phyloP scores from a whole-genome alignment of 1,140 invertebrate species.

The Zaprionus ghesquierei region DNA sequence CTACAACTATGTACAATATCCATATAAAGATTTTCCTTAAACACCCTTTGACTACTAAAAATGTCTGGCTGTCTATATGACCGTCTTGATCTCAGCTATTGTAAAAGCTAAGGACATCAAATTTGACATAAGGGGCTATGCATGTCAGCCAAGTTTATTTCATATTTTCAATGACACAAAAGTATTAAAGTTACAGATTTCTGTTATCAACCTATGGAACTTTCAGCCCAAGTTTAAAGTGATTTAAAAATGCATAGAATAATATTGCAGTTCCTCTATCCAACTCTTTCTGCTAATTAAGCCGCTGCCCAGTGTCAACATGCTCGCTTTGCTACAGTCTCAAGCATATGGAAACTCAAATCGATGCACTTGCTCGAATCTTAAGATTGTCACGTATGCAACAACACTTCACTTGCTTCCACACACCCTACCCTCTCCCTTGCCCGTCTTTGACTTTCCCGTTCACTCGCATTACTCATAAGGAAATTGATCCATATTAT shows the following conservation, averaged over 20 bases:
- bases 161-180: too few species aligned
- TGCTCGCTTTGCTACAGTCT: not conserved
- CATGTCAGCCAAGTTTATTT: too few species aligned
- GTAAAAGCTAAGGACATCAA: too few species aligned
- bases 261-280: not conserved
- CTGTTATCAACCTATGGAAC: too few species aligned
- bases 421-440: not conserved
- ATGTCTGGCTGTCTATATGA: too few species aligned
- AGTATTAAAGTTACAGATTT: too few species aligned
- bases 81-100: too few species aligned
- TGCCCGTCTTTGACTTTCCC: not conserved
- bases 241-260: too few species aligned
- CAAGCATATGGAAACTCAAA: slow-evolving; percentile 1
- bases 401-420: slow-evolving; percentile 38
- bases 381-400: slow-evolving; percentile 63
- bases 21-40: not conserved
- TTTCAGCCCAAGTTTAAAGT: too few species aligned
- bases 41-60: too few species aligned
- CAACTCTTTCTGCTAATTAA: not conserved
- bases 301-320: not conserved
- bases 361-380: slow-evolving; percentile 46
- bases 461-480: slow-evolving; percentile 7
- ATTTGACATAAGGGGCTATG: too few species aligned
- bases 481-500: slow-evolving; percentile 56
- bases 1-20: too few species aligned